Base-by-base conservation (phyloP, 92 coral and sea anemone genomes). In the Diadumene lineata region DNA sequence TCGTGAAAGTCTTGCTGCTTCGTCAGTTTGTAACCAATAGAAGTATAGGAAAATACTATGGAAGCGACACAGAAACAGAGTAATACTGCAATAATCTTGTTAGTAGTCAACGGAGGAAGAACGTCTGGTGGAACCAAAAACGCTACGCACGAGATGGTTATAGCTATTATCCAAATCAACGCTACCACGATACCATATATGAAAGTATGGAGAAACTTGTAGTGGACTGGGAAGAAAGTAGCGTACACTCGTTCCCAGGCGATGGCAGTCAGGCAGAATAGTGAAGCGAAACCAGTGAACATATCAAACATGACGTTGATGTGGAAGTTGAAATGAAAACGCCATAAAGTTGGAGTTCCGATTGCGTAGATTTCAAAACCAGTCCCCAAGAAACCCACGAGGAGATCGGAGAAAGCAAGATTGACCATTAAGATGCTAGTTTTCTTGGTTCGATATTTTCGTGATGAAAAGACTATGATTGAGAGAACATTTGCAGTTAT, bases 221-320 rank as follows among this genome's bases (percentile, higher is more conserved):
- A 75, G 17, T 48, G 32, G 43, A 77, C 60, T 19, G 83, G 87
- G 46, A 56, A 55, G 44, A 81, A 77, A 6, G 80, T 70, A 1
- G 83, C 87, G 55, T 62, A 64, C 16, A 83, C 29, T 9, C 87
- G 79, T 73, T 83, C 87, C 15, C 76, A 43, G 18, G 73, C 82
- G 50, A 83, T 83, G 0, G 66, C 78, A 13, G 87, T 77, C 29
- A 83, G 24, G 0, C 82, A 76, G 31, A 83, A 83, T 56, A 83
- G 53, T 19, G 87, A 83, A n/a, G 60, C 77, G 38, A 83, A 77
- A 3, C 87, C 87, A 23, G 87, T 76, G 17, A 80, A 69, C 32
- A 83, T 63, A 68, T 83, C 87, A 62, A 83, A 63, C 25, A 71
- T 58, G 56, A 78, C 88, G 44, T 78, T 78, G 34, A 77, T 61